phyloP scores from a whole-genome alignment of 2,113 vertebrate genomes.

The Emydura subglobosa region DNA sequence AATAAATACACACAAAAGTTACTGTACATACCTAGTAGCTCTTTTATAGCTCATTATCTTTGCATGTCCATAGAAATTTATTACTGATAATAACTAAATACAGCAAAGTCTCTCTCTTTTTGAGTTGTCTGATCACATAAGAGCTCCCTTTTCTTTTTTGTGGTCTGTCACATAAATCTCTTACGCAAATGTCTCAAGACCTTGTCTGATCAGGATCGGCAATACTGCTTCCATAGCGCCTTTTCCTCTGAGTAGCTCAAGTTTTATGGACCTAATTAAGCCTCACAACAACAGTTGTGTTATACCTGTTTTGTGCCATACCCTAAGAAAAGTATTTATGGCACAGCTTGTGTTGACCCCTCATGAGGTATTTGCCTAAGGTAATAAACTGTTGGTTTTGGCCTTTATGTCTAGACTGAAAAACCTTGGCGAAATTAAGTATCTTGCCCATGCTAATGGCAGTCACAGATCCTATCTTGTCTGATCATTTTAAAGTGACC shows the following conservation, averaged over 20 bases:
- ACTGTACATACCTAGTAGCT: accelerated
- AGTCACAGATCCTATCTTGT: neutral
- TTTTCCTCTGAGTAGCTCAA: neutral
- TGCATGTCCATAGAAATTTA: neutral
- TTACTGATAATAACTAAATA: neutral
- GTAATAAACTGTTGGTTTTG: neutral
- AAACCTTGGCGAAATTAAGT: neutral
- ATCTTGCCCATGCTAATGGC: neutral
- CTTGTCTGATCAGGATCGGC: neutral
- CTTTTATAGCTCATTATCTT: neutral
- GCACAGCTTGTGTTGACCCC: neutral
- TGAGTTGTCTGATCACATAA: neutral
- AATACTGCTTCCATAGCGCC: neutral
- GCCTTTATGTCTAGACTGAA: neutral
- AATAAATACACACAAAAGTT: neutral
- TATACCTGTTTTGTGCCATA: neutral
- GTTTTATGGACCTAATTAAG: neutral
- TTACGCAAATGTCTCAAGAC: neutral
- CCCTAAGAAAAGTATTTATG: neutral
- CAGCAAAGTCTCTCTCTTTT: neutral
- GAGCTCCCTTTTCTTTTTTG: accelerated
- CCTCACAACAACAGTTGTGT: neutral
- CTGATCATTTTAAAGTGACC: accelerated
- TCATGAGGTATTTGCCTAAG: neutral
- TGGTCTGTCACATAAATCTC: neutral